Evolutionary conservation across 30 jellyfish, hydroid and myxozoan genomes (phyloP).

Genomic region (Pelagia noctiluca): DNA sequence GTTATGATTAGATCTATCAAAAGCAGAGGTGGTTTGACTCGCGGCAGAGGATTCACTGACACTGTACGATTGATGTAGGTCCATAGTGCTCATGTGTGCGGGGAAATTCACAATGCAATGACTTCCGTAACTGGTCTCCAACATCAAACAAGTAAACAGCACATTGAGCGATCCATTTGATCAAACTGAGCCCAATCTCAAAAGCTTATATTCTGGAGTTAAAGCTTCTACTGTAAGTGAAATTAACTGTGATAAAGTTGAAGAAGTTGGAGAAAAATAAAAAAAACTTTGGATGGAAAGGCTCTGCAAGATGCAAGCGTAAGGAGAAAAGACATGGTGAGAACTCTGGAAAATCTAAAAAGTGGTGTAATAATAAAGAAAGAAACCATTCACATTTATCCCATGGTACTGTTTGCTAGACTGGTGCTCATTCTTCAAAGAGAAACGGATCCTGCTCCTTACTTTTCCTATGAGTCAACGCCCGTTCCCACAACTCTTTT

Average conservation of each 20-base stretch:
- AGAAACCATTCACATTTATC: constrained; percentile 31
- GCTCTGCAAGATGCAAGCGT: constrained; percentile 38
- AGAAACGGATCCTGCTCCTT: constrained; percentile 50
- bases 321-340: constrained; percentile 27
- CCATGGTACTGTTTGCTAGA: constrained; percentile 50
- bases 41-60: constrained; percentile 73
- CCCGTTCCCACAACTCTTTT: constrained; percentile 64
- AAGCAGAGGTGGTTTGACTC: constrained; percentile 72
- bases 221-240: constrained; percentile 34
- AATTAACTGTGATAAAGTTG: constrained; percentile 69
- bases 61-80: constrained; percentile 50
- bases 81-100: constrained; percentile 43
- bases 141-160: constrained; percentile 67
- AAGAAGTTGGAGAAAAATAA: constrained; percentile 54
- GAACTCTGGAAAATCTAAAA: constrained; percentile 32
- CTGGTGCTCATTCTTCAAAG: constrained; percentile 56
- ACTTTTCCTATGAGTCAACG: constrained; percentile 61
- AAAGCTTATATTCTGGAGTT: constrained; percentile 40
- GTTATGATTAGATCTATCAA: constrained; percentile 65
- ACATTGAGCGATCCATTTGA: constrained; percentile 63
- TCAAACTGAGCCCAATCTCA: constrained; percentile 41
- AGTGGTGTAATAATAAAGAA: constrained; percentile 26
- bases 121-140: constrained; percentile 33
- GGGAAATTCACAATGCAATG: constrained; percentile 51
- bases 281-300: constrained; percentile 31